Evolutionary conservation across 2,797 vertebrate species (phyloP), one percentile per base, ranked within the genome.

Genomic region (Muscicapa comitata): DNA sequence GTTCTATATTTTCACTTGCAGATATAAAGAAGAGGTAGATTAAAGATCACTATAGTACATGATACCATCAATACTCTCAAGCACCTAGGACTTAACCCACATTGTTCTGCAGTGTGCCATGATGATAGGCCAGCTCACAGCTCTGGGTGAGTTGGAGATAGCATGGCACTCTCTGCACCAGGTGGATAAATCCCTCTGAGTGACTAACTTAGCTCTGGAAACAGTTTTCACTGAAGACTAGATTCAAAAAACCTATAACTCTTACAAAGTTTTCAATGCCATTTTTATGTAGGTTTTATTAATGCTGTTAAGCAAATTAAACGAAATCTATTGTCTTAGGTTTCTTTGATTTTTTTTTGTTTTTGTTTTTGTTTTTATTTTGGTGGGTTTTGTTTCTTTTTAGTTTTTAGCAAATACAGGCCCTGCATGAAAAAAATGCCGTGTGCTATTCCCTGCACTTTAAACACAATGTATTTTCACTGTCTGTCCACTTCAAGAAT

Each of bases 111-210:
- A 51, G 19, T 29, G 15, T 51, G 47, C n/a, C 7, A 4, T 62
- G 20, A 66, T 3, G 2, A 62, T 2, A 51, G 55, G 11, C 19
- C 62, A 43, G 37, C 20, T 88, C 40, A 17, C 35, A 31, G 47
- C 11, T 88, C 37, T 54, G 70, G 31, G 38, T 81, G 63, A 13
- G 71, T 58, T 28, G 72, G 48, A 43, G 62, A 25, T 37, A 65
- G n/a, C 0, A 0, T 38, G 45, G 17, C 31, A 7, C 15, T 54
- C 9, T 0, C 11, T 70, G 53, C 17, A 33, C 0, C 0, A 21
- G 55, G 3, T 35, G 62, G 51, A n/a, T 7, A 43, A 84, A 73
- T 37, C 29, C 26, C 29, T 62, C 51, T 48, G 58, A 76, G 38
- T 2, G 17, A 40, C 63, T 26, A 33, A 13, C 19, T 63, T 19